phyloP scores from a whole-genome alignment of 1,140 invertebrate species.

The Aphaenogaster floridana region DNA sequence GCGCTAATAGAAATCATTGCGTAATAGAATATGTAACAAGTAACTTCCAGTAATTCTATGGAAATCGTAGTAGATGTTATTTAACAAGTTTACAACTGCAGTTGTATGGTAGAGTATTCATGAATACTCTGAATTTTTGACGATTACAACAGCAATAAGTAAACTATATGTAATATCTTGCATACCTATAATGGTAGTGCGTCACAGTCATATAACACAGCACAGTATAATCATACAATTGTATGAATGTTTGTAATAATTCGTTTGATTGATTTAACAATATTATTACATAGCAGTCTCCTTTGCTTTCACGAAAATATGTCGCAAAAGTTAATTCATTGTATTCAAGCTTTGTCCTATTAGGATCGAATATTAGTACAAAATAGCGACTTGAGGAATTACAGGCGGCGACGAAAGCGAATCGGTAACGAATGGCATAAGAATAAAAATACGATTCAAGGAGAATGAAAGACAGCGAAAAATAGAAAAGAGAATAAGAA shows the following conservation, averaged over 20 bases:
- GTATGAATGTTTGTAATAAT: slow-evolving; percentile 10
- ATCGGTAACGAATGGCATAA: slow-evolving; percentile 14
- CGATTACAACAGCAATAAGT: neutral
- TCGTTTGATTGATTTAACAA: slow-evolving; percentile 11
- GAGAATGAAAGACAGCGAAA: slow-evolving; percentile 4
- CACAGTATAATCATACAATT: neutral
- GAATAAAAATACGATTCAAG: slow-evolving; percentile 35
- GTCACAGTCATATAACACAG: neutral
- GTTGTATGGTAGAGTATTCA: no score
- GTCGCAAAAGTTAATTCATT: neutral
- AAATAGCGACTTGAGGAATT: slow-evolving; percentile 37
- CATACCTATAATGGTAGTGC: neutral
- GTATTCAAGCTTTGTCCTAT: neutral
- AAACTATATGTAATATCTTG: neutral
- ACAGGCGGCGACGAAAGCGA: neutral
- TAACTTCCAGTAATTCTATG: neutral
- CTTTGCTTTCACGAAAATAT: neutral
- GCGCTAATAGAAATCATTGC: neutral
- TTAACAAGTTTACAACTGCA: neutral
- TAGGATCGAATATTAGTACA: neutral
- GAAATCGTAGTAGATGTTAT: neutral
- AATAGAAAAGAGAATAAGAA: slow-evolving; percentile 37
- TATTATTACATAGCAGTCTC: neutral
- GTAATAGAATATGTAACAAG: neutral
- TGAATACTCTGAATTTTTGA: neutral